Evolutionary conservation across 2,113 vertebrate species (phyloP).

Genomic region (Mormyrus iriodes): DNA sequence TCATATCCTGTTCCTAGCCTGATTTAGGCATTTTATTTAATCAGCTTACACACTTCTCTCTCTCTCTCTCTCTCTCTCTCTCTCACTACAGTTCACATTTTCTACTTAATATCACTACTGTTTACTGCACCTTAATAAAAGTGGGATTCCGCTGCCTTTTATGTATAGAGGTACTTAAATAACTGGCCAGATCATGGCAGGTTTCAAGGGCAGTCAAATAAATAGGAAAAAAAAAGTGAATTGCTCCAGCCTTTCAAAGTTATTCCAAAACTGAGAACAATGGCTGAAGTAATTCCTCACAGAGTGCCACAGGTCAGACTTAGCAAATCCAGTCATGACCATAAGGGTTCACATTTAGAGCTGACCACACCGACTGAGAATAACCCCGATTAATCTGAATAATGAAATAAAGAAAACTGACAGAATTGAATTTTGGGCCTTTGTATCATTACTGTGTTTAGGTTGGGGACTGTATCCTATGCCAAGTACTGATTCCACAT

Average conservation of each 20-base stretch:
- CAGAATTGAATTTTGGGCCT: background rate
- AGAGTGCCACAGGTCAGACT: background rate
- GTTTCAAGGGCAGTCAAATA: background rate
- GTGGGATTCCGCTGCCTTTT: background rate
- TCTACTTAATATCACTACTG: background rate
- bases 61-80: background rate
- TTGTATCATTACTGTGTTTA: background rate
- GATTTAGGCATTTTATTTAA: slow-evolving; percentile 6
- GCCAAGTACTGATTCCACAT: background rate
- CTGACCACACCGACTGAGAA: background rate
- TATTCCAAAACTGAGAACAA: background rate
- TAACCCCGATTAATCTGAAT: background rate
- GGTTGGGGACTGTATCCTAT: background rate
- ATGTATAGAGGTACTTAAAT: background rate
- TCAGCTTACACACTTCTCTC: background rate
- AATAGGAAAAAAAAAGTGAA: background rate
- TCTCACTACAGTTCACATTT: background rate
- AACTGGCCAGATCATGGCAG: background rate
- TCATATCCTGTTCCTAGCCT: slow-evolving; percentile 13
- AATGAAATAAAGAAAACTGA: background rate
- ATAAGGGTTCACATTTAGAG: background rate
- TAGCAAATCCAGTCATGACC: background rate
- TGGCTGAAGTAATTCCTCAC: background rate
- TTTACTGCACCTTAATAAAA: background rate
- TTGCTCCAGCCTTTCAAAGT: background rate